Conservation (phyloP, 1,140 invertebrate genomes). For the Philotrypesis tridentata region DNA sequence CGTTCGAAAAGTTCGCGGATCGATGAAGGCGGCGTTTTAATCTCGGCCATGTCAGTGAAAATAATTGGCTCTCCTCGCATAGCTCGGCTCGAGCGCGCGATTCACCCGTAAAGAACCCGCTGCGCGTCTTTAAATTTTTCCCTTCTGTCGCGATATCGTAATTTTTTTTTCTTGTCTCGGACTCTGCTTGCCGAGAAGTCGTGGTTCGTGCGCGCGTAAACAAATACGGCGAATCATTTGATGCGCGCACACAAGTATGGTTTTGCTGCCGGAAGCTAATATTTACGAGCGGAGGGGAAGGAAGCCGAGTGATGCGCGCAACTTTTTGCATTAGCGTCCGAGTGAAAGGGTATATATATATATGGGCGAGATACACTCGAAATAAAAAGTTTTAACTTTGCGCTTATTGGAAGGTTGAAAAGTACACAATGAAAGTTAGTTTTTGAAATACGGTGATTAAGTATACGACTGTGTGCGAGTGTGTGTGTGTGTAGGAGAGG, state of each 20-base stretch:
- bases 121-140: too few species aligned
- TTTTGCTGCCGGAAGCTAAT: background rate
- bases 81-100: background rate
- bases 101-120: background rate
- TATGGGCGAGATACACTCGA: background rate
- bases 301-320: background rate
- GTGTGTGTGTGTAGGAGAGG: background rate
- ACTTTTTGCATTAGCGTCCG: too few species aligned
- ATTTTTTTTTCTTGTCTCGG: too few species aligned
- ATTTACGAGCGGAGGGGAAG: background rate
- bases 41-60: background rate
- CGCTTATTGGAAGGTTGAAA: background rate
- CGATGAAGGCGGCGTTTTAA: background rate
- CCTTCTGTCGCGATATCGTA: too few species aligned
- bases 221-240: too few species aligned
- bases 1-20: background rate
- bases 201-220: too few species aligned
- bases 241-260: background rate
- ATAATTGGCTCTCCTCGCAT: constrained; percentile 8
- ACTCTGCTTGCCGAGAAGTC: background rate
- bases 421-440: background rate
- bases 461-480: background rate
- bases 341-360: too few species aligned
- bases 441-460: background rate
- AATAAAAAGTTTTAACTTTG: background rate